A percentile compares a stretch with the other conserved stretches of the same genome.
Evolutionary conservation across 2,113 vertebrate species (phyloP).

Genomic region (Thamnaconus septentrionalis): DNA sequence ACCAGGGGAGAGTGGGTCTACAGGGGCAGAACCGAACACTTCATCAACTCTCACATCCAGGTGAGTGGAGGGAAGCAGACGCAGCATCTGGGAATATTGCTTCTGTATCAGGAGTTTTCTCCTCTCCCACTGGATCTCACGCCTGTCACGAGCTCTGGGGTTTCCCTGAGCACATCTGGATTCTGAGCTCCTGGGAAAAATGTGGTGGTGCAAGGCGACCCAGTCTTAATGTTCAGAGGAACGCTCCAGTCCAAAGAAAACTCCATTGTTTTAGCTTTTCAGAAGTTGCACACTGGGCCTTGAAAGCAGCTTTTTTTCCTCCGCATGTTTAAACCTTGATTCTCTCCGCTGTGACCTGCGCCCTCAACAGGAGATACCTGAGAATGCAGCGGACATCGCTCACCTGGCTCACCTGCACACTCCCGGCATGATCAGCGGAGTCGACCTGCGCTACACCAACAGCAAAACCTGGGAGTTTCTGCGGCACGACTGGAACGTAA

Average conservation of each 20-base stretch:
- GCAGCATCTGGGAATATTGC: too few relatives aligned
- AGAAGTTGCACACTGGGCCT: too few relatives aligned
- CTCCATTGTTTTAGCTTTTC: too few relatives aligned
- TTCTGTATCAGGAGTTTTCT: too few relatives aligned
- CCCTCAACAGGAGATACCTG: slow-evolving; percentile 79
- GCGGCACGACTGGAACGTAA: slow-evolving; percentile 82
- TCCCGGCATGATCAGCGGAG: slow-evolving; percentile 72
- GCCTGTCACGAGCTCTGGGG: too few relatives aligned
- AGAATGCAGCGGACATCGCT: slow-evolving; percentile 78
- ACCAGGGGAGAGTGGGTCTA: slow-evolving; percentile 73
- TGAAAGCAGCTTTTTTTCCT: too few relatives aligned
- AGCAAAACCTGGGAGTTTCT: slow-evolving; percentile 77
- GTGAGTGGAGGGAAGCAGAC: slow-evolving; percentile 13
- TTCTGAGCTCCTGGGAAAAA: too few relatives aligned
- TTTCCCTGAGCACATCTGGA: too few relatives aligned
- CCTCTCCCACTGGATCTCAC: too few relatives aligned
- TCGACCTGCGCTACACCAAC: slow-evolving; percentile 76
- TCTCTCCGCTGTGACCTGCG: neutral
- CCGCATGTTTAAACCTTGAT: neutral
- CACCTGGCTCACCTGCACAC: slow-evolving; percentile 80
- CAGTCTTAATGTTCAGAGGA: too few relatives aligned
- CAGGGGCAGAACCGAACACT: slow-evolving; percentile 75
- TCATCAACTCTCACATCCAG: slow-evolving; percentile 77
- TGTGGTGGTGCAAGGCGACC: too few relatives aligned
- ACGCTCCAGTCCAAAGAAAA: too few relatives aligned